Conservation (phyloP, 2,888 invertebrate species). For the Drosophila antonietae region DNA sequence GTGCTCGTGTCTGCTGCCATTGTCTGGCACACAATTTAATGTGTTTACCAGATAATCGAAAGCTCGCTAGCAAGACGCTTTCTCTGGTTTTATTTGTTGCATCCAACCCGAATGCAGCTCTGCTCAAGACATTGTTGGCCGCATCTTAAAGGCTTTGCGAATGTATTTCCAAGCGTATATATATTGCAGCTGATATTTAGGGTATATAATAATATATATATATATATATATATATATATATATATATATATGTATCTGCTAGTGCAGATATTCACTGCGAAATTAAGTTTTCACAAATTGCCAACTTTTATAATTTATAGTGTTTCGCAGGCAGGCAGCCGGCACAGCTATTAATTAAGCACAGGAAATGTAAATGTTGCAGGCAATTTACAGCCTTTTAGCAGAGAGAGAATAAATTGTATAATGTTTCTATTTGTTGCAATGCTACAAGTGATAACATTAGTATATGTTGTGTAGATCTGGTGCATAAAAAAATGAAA, state of each 20-base stretch:
- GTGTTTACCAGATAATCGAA: constrained; percentile 79
- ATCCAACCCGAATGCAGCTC: constrained; percentile 20
- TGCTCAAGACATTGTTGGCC: constrained; percentile 8
- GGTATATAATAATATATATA: neutral
- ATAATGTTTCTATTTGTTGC: constrained; percentile 13
- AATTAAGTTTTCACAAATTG: constrained; percentile 15
- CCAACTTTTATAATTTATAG: constrained; percentile 44
- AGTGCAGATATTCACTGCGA: neutral
- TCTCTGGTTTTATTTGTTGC: constrained; percentile 62
- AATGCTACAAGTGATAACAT: neutral
- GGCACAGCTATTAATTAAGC: constrained; percentile 56
- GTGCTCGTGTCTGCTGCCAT: constrained; percentile 54
- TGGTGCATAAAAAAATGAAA: neutral
- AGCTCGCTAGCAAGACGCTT: constrained; percentile 61
- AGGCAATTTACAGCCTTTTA: constrained; percentile 46
- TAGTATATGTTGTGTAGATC: no score
- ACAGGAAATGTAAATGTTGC: constrained; percentile 57
- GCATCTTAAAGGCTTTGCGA: constrained; percentile 14
- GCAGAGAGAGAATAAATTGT: constrained; percentile 6
- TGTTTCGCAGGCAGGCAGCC: constrained; percentile 1
- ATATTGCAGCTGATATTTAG: neutral
- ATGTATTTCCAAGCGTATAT: neutral
- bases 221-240: neutral
- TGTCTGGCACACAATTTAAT: constrained; percentile 77
- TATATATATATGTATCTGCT: neutral